A percentile compares a stretch with the other conserved stretches of the same genome.
phyloP scores from a whole-genome alignment of 2,888 invertebrate genomes.

The Tenthredo scrophulariae region DNA sequence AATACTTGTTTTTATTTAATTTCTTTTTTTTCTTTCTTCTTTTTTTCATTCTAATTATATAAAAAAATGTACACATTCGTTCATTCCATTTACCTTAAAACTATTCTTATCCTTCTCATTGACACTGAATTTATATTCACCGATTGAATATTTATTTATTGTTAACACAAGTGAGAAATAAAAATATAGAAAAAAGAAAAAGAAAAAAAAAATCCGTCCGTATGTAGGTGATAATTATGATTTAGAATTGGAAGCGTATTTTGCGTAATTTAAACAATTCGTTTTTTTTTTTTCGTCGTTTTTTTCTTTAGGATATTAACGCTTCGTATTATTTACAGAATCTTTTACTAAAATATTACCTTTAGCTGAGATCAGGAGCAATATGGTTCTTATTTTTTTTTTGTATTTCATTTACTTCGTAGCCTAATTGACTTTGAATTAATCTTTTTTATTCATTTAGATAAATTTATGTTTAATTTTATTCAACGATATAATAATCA shows the following conservation, averaged over 20 bases:
- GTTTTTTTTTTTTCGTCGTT: neutral
- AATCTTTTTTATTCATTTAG: constrained; percentile 39
- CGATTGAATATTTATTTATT: constrained; percentile 1
- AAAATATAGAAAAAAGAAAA: neutral
- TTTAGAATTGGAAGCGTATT: constrained; percentile 1
- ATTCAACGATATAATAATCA: constrained; percentile 49
- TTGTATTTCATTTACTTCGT: neutral
- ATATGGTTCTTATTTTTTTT: constrained; percentile 8
- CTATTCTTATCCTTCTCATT: constrained; percentile 5
- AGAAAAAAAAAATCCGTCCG: neutral
- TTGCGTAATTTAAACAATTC: neutral
- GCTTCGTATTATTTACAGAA: constrained; percentile 2
- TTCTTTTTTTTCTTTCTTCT: neutral
- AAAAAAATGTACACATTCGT: constrained; percentile 1
- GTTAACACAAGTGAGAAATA: neutral
- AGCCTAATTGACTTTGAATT: constrained; percentile 56
- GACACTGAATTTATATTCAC: neutral
- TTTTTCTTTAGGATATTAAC: neutral
- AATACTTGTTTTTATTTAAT: neutral
- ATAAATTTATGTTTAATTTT: constrained; percentile 58
- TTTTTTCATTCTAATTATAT: neutral
- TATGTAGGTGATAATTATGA: neutral
- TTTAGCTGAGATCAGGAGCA: neutral
- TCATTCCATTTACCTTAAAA: neutral
- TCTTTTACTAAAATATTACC: neutral